Conservation (phyloP, 2,888 invertebrate genomes). For the Coleophora deauratella region DNA sequence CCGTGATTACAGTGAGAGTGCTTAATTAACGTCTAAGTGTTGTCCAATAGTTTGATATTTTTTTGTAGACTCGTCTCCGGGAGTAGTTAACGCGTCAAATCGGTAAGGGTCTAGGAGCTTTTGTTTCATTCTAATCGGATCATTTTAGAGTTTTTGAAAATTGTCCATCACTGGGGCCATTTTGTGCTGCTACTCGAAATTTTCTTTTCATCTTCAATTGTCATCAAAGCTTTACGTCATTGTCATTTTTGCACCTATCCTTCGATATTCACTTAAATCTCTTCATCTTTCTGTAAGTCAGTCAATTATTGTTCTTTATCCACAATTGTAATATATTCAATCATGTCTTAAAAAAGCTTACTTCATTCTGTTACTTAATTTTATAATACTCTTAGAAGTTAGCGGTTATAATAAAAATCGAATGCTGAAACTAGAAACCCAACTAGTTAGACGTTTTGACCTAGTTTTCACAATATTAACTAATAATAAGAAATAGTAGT, state of each 20-base stretch:
- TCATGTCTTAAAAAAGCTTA: no score
- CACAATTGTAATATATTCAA: no score
- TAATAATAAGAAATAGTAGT: neutral
- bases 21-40: conserved; percentile 23
- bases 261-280: no score
- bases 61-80: neutral
- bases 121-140: neutral
- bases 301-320: no score
- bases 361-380: no score
- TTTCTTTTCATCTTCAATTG: no score
- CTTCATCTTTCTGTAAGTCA: no score
- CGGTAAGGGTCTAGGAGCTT: conserved; percentile 2
- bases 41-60: conserved; percentile 23
- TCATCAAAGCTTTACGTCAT: no score
- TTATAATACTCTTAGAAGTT: neutral
- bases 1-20: conserved; percentile 28
- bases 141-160: no score
- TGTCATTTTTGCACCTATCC: no score
- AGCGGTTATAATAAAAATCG: neutral
- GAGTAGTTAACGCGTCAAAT: neutral
- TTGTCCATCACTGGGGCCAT: no score
- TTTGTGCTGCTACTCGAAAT: no score
- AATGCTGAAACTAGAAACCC: neutral
- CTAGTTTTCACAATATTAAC: neutral
- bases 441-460: conserved; percentile 12